Percentiles rank a stretch among this genome's conserved stretches.
Evolutionary conservation across 2,113 vertebrate genomes (phyloP).

Genomic region (Hucho hucho): DNA sequence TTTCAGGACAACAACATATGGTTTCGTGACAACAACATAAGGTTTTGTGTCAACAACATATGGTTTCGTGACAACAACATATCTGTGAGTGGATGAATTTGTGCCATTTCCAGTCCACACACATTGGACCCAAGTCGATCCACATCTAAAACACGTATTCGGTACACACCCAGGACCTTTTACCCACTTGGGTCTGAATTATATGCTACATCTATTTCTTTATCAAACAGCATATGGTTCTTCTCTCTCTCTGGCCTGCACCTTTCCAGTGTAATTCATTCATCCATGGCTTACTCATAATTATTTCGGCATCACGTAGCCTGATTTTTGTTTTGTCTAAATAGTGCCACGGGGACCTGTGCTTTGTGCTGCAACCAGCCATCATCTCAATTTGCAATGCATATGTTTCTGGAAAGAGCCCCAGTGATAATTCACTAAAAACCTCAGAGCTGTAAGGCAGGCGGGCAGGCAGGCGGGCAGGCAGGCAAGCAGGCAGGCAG

Average conservation of each 20-base stretch:
- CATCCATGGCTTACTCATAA: slow-evolving; percentile 15
- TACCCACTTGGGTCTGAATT: slow-evolving; percentile 8
- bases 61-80: too few relatives aligned
- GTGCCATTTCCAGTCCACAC: background rate
- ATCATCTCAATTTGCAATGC: slow-evolving; percentile 73
- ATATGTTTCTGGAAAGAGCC: slow-evolving; percentile 71
- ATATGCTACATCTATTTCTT: slow-evolving; percentile 15
- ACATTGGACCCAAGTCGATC: slow-evolving; percentile 13
- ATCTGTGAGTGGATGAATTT: background rate
- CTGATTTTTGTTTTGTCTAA: slow-evolving; percentile 9
- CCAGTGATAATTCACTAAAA: slow-evolving; percentile 14
- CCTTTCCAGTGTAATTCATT: slow-evolving; percentile 36
- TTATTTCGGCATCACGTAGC: slow-evolving; percentile 29
- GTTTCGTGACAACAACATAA: too few relatives aligned
- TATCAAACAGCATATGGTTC: slow-evolving; percentile 27
- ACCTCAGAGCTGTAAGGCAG: slow-evolving; percentile 43
- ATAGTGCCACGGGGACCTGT: slow-evolving; percentile 34
- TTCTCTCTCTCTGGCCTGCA: slow-evolving; percentile 6
- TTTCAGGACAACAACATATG: too few relatives aligned
- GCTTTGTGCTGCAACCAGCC: slow-evolving; percentile 41
- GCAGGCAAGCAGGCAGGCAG: too few relatives aligned
- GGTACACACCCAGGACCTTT: background rate
- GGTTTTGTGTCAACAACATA: too few relatives aligned
- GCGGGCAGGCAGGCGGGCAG: too few relatives aligned
- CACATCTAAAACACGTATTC: background rate